These are phyloP conservation scores for Eulithis prunata DNA, from an alignment of 2,888 invertebrate genomes.

Conservation along the genomic window DNA sequence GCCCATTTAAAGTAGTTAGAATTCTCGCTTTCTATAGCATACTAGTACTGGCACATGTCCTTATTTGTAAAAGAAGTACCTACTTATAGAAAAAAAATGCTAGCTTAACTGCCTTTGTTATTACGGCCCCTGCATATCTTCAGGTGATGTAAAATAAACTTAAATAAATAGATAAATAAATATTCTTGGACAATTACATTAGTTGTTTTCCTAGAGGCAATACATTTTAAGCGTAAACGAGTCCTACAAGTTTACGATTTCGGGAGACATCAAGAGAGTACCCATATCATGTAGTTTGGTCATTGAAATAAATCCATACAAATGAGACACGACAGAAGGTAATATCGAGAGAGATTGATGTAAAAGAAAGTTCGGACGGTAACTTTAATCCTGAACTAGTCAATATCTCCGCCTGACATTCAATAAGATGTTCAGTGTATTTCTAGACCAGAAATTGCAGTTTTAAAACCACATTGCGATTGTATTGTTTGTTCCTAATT, in stretches of 20 bases:
- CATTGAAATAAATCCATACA: no score
- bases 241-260: not conserved
- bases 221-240: not conserved
- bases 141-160: not conserved
- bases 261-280: not conserved
- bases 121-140: not conserved
- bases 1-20: conserved; percentile 31
- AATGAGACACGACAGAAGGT: no score
- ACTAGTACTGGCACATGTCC: conserved; percentile 17
- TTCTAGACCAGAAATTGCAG: no score
- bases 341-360: no score
- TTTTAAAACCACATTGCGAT: not conserved
- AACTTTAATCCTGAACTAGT: no score
- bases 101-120: not conserved
- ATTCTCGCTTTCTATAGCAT: conserved; percentile 36
- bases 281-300: no score
- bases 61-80: conserved; percentile 21
- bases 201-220: not conserved
- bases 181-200: no score
- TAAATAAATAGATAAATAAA: no score
- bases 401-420: no score
- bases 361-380: no score
- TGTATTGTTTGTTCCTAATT: not conserved
- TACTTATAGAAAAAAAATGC: not conserved
- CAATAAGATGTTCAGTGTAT: no score